Percentiles rank a stretch among this genome's conserved stretches.
phyloP scores from a whole-genome alignment of 2,113 vertebrate genomes.

The Suncus etruscus region DNA sequence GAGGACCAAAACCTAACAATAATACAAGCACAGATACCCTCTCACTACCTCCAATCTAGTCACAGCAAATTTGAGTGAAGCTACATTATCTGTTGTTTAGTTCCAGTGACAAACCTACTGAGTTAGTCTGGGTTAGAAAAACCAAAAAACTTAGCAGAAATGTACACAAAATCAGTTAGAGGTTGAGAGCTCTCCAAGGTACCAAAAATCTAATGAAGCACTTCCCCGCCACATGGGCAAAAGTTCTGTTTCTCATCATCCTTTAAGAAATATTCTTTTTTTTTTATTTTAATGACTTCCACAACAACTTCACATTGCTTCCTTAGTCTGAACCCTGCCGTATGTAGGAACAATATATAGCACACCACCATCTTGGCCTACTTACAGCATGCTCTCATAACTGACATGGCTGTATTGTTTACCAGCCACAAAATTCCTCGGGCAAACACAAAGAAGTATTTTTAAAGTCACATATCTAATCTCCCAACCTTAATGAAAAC shows the following conservation, averaged over 20 bases:
- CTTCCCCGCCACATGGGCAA: not conserved
- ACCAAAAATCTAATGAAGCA: not conserved
- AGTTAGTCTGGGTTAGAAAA: not conserved
- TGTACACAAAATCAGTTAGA: slow-evolving; percentile 1
- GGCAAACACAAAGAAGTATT: not conserved
- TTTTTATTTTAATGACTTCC: not conserved
- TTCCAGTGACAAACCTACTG: not conserved
- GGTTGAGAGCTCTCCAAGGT: slow-evolving; percentile 65
- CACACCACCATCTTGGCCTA: not conserved
- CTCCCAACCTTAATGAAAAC: not conserved
- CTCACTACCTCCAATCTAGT: not conserved
- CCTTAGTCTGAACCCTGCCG: not conserved
- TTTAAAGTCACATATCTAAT: not conserved
- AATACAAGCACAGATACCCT: not conserved
- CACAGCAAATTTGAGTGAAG: not conserved
- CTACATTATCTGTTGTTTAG: not conserved
- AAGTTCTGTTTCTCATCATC: not conserved
- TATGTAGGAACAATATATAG: not conserved
- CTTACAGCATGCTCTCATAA: not conserved
- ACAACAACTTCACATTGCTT: not conserved
- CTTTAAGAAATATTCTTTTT: not conserved
- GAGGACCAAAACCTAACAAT: not conserved
- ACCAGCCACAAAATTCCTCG: not conserved
- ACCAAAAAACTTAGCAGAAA: not conserved
- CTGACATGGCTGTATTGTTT: not conserved